phyloP scores from a whole-genome alignment of 2,888 invertebrate species.

The Agriopis leucophaearia region DNA sequence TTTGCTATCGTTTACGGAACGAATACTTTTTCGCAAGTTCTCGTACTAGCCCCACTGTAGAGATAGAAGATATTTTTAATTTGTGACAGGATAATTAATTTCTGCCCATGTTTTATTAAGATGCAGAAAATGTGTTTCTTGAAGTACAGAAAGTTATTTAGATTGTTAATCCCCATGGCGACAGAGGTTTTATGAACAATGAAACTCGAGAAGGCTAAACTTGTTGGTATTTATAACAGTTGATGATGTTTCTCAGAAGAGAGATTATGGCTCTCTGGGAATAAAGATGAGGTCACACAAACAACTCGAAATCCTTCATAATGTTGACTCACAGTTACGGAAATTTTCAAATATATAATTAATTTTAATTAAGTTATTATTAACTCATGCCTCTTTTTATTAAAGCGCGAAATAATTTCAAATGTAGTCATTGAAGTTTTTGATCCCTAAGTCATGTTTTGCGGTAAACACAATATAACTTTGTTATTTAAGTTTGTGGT shows the following conservation, averaged over 20 bases:
- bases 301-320: conserved; percentile 31
- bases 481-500: background rate
- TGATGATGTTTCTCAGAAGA: conserved; percentile 41
- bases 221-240: conserved; percentile 40
- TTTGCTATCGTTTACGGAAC: too few species aligned
- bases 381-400: background rate
- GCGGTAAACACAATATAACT: background rate
- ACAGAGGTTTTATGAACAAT: conserved; percentile 20
- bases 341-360: conserved; percentile 23
- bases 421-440: background rate
- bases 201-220: conserved; percentile 23
- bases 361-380: conserved; percentile 22
- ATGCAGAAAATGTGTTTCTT: background rate
- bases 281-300: conserved; percentile 52
- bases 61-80: background rate
- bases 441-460: background rate
- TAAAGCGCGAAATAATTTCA: background rate
- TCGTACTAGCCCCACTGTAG: too few species aligned
- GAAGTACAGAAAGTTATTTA: background rate
- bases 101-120: background rate
- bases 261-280: conserved; percentile 43
- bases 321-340: conserved; percentile 39
- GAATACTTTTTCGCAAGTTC: too few species aligned
- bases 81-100: background rate
- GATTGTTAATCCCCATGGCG: background rate